These are phyloP conservation scores for Drosophila melanosoma DNA, from an alignment of 2,888 invertebrate genomes.

Conservation along the genomic window DNA sequence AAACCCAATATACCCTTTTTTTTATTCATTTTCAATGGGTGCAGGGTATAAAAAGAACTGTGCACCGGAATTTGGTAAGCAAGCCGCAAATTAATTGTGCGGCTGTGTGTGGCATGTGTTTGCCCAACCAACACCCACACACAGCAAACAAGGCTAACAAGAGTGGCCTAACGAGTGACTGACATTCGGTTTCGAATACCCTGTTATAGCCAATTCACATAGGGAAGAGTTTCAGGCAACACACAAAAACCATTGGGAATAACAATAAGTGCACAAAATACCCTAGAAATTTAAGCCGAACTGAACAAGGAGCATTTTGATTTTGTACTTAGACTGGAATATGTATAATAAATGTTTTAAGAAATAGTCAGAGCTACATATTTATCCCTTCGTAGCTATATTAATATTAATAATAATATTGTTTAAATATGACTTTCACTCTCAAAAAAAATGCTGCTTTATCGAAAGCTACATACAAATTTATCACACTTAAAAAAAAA, in stretches of 20 bases:
- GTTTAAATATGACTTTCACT: background rate
- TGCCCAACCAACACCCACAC: conserved; percentile 22
- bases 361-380: background rate
- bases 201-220: background rate
- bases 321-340: background rate
- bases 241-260: conserved; percentile 14
- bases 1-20: too few species aligned
- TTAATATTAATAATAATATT: background rate
- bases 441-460: background rate
- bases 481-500: background rate
- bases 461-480: background rate
- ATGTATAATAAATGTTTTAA: background rate
- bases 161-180: conserved; percentile 23
- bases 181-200: conserved; percentile 29
- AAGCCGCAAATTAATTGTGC: conserved; percentile 70
- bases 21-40: too few species aligned
- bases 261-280: conserved; percentile 1
- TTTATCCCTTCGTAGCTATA: background rate
- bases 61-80: conserved; percentile 44
- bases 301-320: background rate
- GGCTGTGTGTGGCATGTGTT: conserved; percentile 47
- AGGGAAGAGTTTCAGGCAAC: background rate
- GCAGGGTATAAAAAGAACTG: conserved; percentile 13
- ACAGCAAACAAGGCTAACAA: conserved; percentile 27
- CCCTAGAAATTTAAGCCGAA: background rate